Evolutionary conservation across 2,113 vertebrate species (phyloP).

Genomic region (Egretta garzetta): DNA sequence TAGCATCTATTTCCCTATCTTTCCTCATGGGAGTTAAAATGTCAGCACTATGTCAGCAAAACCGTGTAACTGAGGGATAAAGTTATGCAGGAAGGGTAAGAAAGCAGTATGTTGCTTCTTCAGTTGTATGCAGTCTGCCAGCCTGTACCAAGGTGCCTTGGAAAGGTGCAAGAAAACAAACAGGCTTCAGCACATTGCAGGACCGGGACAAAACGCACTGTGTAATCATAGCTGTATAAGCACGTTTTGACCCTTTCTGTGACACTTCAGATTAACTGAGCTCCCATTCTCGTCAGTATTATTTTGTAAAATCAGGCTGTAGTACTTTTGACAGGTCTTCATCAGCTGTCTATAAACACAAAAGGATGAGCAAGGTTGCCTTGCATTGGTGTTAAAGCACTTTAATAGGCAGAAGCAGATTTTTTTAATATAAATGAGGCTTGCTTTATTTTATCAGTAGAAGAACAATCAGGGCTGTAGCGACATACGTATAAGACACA

Average conservation of each 20-base stretch:
- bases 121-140: background rate
- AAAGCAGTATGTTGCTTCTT: accelerated
- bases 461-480: background rate
- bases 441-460: background rate
- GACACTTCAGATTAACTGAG: background rate
- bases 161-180: background rate
- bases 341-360: background rate
- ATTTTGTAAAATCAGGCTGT: background rate
- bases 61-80: background rate
- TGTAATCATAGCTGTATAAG: background rate
- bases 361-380: background rate
- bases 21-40: background rate
- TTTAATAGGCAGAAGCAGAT: background rate
- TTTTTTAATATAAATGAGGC: background rate
- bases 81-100: background rate
- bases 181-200: background rate
- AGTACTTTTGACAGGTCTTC: background rate
- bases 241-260: background rate
- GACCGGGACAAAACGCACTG: accelerated
- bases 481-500: background rate
- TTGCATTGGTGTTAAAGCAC: background rate
- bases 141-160: background rate
- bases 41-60: background rate
- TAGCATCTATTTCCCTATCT: background rate
- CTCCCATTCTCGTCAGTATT: background rate